These are phyloP conservation scores for Adoxophyes honmai DNA, from an alignment of 1,140 invertebrate genomes.

Conservation along the genomic window DNA sequence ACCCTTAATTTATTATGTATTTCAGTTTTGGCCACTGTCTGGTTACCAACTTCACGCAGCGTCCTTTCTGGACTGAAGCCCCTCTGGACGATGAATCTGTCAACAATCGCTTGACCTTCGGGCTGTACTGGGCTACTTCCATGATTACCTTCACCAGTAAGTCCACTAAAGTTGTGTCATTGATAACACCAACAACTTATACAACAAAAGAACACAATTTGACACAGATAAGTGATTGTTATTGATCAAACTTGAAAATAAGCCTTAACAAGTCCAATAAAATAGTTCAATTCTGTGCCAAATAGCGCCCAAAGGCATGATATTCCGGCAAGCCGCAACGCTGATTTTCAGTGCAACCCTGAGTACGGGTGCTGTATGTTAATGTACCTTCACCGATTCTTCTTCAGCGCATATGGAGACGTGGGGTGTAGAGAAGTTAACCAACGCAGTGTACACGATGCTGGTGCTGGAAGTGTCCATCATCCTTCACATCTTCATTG, in stretches of 20 bases:
- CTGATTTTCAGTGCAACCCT: no score
- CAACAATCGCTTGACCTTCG: conserved; percentile 35
- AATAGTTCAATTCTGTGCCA: no score
- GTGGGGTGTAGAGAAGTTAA: conserved; percentile 28
- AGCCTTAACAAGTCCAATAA: no score
- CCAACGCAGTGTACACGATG: conserved; percentile 40
- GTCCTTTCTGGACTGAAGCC: conserved; percentile 38
- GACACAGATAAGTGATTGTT: no score
- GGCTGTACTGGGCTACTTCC: conserved; percentile 55
- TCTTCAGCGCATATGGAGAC: conserved; percentile 43
- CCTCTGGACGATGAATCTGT: conserved; percentile 36
- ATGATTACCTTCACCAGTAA: conserved; percentile 54
- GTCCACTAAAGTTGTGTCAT: conserved; percentile 12
- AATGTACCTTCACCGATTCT: no score
- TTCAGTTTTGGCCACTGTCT: conserved; percentile 46
- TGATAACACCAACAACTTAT: no score
- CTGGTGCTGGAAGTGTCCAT: conserved; percentile 52
- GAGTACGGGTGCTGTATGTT: no score
- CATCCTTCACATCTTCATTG: conserved; percentile 50
- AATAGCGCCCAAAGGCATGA: no score
- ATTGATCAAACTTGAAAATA: no score
- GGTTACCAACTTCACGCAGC: conserved; percentile 49
- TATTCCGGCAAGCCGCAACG: no score
- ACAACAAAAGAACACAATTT: no score
- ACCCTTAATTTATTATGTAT: neutral